Evolutionary conservation across 1,140 invertebrate species (phyloP).

Genomic region (Aphaenogaster floridana): DNA sequence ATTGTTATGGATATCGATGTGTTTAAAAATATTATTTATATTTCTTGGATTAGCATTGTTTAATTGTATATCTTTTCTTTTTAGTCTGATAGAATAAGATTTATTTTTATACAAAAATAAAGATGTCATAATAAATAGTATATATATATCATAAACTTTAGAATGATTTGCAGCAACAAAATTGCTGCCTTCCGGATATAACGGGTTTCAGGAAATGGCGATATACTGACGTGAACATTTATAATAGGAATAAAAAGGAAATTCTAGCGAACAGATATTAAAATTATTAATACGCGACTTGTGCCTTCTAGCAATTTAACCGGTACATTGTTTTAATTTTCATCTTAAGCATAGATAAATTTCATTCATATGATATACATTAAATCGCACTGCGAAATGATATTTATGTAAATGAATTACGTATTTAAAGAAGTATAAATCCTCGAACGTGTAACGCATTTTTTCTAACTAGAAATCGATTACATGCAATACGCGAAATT

Average conservation of each 20-base stretch:
- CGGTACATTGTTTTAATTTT: conserved; percentile 29
- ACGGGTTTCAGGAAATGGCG: neutral
- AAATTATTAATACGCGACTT: conserved; percentile 17
- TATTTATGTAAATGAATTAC: conserved; percentile 26
- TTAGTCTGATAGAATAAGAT: neutral
- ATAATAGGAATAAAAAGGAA: conserved; percentile 34
- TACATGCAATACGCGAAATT: conserved; percentile 16
- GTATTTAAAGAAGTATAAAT: conserved; percentile 17
- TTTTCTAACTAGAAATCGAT: neutral
- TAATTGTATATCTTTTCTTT: neutral
- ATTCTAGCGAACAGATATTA: neutral
- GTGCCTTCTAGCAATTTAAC: neutral
- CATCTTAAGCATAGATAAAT: conserved; percentile 34
- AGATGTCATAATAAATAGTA: neutral
- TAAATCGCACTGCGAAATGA: conserved; percentile 17
- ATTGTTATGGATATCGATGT: neutral
- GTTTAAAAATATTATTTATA: neutral
- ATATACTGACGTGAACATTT: neutral
- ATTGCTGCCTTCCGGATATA: neutral
- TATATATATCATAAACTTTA: neutral
- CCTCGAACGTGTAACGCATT: neutral
- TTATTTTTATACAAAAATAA: neutral
- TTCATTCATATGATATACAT: neutral
- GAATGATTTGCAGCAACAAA: neutral
- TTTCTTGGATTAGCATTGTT: neutral